Base-by-base conservation (phyloP, 2,113 vertebrate genomes). In the Tenebrosternarchus preto region DNA sequence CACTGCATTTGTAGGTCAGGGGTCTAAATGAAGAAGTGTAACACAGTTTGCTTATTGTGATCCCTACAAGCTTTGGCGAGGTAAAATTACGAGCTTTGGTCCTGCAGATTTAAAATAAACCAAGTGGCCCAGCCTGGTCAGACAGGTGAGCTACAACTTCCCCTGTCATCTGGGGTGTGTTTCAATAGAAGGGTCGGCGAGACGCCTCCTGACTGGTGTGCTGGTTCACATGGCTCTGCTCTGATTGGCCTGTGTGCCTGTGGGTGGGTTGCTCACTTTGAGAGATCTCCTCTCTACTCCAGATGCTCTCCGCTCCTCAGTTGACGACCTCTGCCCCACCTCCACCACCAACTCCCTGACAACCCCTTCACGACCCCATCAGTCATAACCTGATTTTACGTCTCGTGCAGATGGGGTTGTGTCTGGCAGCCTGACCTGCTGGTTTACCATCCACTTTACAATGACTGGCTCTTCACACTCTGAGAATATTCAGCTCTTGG, bases 341-440 rank as follows among this genome's bases (percentile, higher is more conserved):
- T 9, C 39, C 39, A 1, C 39, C 4, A 4, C 39, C 39, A 4
- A 1, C 39, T 46, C 39, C 55, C 29, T 19, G 61, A 19, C 4
- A 5, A 56, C 76, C 64, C 20, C 9, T 11, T 43, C 73, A 55
- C 1, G 43, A 64, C 78, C 69, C 66, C 67, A 85, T 53, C 50
- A 68, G 77, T 72, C 55, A 63, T 43, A 27, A 20, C 5, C 66
- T 25, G 72, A 80, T 85, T 77, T 73, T n/a, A n/a, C n/a, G n/a
- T n/a, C n/a, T n/a, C n/a, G n/a, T n/a, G 74, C 69, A 15, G 55
- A 53, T 9, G 53, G 39, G 25, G 36, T 27, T 57, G 6, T 56
- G 61, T 72, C 77, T 72, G 77, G 77, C 68, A 24, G 19, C n/a
- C 39, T 39, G 78, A 73, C 27, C 24, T 15, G 27, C 59, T 5